Evolutionary conservation across 2,797 vertebrate species (phyloP), one percentile per base, ranked within the genome.

Genomic region (Meda fulgida): DNA sequence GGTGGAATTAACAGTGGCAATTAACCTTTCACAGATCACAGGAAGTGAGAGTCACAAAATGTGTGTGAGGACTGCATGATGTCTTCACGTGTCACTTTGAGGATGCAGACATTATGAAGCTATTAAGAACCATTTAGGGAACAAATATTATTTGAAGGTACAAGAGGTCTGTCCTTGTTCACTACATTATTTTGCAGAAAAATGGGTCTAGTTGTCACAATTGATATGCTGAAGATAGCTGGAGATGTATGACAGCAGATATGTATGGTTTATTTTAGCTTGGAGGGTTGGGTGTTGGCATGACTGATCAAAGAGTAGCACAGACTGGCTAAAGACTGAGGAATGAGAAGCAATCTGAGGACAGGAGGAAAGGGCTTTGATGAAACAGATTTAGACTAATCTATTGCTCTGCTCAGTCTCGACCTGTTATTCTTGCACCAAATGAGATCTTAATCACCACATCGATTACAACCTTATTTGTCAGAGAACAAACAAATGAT

Each of bases 1-100:
- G 66, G 78, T 72, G 85, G 84, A 86, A 87, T 90, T 86, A 88
- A 86, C 80, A 85, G 65, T 53, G 38, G 77, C 73, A 81, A 85
- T 90, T 88, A 87, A 89, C 86, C 86, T 83, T 88, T 89, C 81
- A 72, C 38, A 80, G 87, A 85, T 85, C 86, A 86, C 53, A 76
- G 84, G 84, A 72, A 55, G 72, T 60, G 72, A 36, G 65, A 65
- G 23, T 63, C 36, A 36, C 46, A 51, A 76, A 55, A 38, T 78
- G 48, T 84, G 70, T 82, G 75, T 72, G 73, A 34, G 31, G 36
- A 8, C 31, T 60, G 29, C 11, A 38, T 34, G 65, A 85, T 85
- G 69, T 65, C 55, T 80, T 73, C 7, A 46, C 3, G 14, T 43
- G 14, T 84, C 40, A 63, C 43, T 60, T 13, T 46, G 23, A 80